These are phyloP conservation scores for Enteromius unitaeniatus DNA, from an alignment of 2,797 vertebrate genomes.

Conservation along the genomic window DNA sequence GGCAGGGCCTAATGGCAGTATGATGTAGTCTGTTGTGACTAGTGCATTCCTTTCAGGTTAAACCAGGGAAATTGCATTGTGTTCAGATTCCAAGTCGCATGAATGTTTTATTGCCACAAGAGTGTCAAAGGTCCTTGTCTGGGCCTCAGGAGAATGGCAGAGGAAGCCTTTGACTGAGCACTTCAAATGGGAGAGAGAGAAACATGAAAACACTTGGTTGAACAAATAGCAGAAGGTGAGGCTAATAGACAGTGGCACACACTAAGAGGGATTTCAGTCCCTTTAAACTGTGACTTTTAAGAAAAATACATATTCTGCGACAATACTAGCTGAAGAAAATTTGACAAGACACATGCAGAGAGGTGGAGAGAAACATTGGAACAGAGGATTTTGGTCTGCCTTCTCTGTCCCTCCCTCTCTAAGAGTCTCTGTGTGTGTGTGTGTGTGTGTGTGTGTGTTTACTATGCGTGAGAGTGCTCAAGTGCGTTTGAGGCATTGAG, in stretches of 20 bases:
- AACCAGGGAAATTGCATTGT: slow-evolving; percentile 87
- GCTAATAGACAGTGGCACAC: slow-evolving; percentile 90
- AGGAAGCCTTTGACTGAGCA: slow-evolving; percentile 43
- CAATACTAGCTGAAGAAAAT: slow-evolving; percentile 89
- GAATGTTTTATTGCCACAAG: slow-evolving; percentile 90
- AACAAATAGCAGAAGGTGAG: slow-evolving; percentile 72
- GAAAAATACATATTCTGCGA: slow-evolving; percentile 82
- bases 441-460: slow-evolving; percentile 31
- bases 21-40: slow-evolving; percentile 90
- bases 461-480: slow-evolving; percentile 27
- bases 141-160: slow-evolving; percentile 58
- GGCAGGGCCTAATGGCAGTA: slow-evolving; percentile 81
- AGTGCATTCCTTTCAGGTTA: slow-evolving; percentile 88
- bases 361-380: slow-evolving; percentile 73
- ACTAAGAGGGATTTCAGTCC: slow-evolving; percentile 91
- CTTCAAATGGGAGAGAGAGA: slow-evolving; percentile 66
- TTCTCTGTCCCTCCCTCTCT: not conserved
- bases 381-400: slow-evolving; percentile 31
- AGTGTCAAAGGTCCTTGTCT: slow-evolving; percentile 80
- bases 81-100: slow-evolving; percentile 88
- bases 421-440: slow-evolving; percentile 1
- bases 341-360: slow-evolving; percentile 87
- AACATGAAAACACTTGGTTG: slow-evolving; percentile 65
- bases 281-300: slow-evolving; percentile 85
- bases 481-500: slow-evolving; percentile 38